Percentiles rank a stretch among this genome's conserved stretches.
Conservation (phyloP, 2,113 vertebrate genomes). For the Scytalopus superciliaris region DNA sequence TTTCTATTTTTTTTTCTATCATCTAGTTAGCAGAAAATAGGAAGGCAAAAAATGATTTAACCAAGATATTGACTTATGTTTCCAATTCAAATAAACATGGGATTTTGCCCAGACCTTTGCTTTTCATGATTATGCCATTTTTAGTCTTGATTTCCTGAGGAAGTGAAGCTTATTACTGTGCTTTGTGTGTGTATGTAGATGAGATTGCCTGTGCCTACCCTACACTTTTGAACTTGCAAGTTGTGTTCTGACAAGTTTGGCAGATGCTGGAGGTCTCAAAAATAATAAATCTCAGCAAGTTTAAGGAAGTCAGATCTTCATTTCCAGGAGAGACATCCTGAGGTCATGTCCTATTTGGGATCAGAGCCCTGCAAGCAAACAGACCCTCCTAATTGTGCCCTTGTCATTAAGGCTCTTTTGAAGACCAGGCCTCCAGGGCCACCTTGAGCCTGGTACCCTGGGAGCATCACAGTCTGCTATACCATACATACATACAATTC, state of each 20-base stretch:
- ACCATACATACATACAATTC: too few relatives aligned
- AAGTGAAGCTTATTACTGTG: constrained; percentile 18
- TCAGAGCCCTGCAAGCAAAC: background rate
- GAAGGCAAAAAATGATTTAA: constrained; percentile 31
- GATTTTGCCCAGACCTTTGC: constrained; percentile 36
- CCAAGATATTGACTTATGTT: constrained; percentile 19
- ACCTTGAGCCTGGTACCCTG: background rate
- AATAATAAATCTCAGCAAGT: background rate
- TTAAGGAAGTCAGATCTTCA: background rate
- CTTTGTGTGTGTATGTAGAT: constrained; percentile 21
- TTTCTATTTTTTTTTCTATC: background rate
- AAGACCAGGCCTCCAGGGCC: background rate
- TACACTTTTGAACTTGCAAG: constrained; percentile 15
- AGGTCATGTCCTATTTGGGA: background rate
- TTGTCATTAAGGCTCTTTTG: background rate
- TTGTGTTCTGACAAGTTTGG: background rate
- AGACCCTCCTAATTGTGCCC: background rate
- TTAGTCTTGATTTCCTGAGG: constrained; percentile 48
- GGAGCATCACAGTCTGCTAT: background rate
- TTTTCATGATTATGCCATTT: constrained; percentile 20
- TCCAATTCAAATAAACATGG: background rate
- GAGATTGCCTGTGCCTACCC: constrained; percentile 16
- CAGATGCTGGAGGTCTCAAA: background rate
- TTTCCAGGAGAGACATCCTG: background rate
- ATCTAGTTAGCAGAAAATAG: background rate